These are phyloP conservation scores for Andrena flavipes DNA, from an alignment of 2,888 invertebrate genomes.

Conservation along the genomic window DNA sequence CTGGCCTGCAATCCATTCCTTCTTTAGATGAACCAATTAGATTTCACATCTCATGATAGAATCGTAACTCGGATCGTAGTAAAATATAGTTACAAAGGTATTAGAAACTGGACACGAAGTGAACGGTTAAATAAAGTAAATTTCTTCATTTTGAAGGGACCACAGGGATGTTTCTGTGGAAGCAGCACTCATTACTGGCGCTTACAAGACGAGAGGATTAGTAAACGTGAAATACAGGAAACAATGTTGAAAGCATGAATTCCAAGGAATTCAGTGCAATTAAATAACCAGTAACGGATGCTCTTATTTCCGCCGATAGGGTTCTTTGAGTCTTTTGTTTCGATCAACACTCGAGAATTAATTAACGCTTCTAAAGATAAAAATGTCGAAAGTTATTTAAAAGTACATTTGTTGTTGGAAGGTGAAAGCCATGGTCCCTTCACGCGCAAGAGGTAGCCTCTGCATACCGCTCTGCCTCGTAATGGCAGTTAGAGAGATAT, in stretches of 20 bases:
- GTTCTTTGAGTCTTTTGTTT: not conserved
- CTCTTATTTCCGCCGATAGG: not conserved
- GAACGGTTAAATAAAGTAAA: not conserved
- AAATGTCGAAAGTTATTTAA: conserved; percentile 34
- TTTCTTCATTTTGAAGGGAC: too few species aligned
- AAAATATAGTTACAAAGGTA: not conserved
- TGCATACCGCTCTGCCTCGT: not conserved
- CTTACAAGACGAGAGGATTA: not conserved
- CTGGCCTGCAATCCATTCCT: not conserved
- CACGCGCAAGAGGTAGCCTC: not conserved
- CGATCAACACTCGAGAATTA: conserved; percentile 38
- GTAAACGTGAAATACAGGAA: not conserved
- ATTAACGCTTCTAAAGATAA: conserved; percentile 31
- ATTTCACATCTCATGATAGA: not conserved
- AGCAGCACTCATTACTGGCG: not conserved
- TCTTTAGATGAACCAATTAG: not conserved
- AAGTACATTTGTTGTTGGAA: conserved; percentile 34
- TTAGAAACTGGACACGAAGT: too few species aligned
- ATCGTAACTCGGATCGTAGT: not conserved
- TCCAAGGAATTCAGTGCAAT: not conserved
- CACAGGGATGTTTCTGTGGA: not conserved
- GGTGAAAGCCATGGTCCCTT: conserved; percentile 3
- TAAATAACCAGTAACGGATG: conserved; percentile 5
- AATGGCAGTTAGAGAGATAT: conserved; percentile 25
- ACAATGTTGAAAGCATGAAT: not conserved